Percentiles rank a stretch among this genome's conserved stretches.
phyloP scores from a whole-genome alignment of 2,113 vertebrate genomes.

The Eurystomus gularis region DNA sequence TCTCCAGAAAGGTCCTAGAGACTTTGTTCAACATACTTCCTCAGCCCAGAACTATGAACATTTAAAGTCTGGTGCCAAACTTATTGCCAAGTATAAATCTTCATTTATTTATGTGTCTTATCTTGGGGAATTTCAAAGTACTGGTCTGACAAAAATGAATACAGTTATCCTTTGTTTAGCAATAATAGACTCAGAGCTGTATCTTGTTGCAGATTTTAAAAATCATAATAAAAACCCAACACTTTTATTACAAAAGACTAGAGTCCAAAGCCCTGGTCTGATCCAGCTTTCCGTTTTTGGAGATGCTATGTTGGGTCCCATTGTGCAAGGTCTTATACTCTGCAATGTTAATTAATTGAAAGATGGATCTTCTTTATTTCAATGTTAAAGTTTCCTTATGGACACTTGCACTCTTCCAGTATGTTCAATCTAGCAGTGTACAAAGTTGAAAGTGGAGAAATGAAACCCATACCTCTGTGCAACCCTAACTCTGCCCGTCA shows the following conservation, averaged over 20 bases:
- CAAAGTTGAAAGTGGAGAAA: background rate
- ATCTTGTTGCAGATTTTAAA: background rate
- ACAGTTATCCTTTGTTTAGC: slow-evolving; percentile 43
- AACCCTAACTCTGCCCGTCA: background rate
- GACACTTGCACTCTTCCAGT: background rate
- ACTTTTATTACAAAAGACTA: background rate
- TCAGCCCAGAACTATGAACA: slow-evolving; percentile 52
- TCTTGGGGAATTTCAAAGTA: slow-evolving; percentile 58
- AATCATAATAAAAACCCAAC: background rate
- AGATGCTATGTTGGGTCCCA: background rate
- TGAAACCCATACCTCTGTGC: background rate
- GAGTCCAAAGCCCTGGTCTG: background rate
- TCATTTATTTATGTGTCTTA: slow-evolving; percentile 56
- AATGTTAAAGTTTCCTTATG: background rate
- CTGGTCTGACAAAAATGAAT: slow-evolving; percentile 21
- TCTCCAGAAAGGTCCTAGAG: slow-evolving; percentile 46
- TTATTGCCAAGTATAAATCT: slow-evolving; percentile 56
- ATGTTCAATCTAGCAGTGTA: background rate
- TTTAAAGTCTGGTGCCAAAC: slow-evolving; percentile 31
- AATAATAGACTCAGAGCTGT: slow-evolving; percentile 11
- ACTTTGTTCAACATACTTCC: slow-evolving; percentile 34
- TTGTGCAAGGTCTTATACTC: background rate
- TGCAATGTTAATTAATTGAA: background rate
- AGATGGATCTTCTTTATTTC: background rate
- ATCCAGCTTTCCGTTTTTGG: background rate